phyloP scores from a whole-genome alignment of 2,797 vertebrate genomes.

The Scomberomorus guttatus region DNA sequence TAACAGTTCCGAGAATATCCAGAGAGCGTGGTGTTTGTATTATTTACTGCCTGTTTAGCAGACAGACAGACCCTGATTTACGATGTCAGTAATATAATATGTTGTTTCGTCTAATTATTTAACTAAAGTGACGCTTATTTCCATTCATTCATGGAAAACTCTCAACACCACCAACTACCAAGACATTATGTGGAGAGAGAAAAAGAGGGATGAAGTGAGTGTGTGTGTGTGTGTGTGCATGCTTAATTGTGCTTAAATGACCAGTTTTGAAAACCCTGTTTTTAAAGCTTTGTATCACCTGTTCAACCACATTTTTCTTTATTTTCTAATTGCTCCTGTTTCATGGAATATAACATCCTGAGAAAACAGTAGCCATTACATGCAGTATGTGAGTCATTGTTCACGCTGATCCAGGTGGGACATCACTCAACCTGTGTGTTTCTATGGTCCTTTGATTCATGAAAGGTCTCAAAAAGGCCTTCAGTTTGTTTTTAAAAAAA shows the following conservation, averaged over 20 bases:
- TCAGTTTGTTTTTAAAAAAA: neutral
- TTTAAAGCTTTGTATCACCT: neutral
- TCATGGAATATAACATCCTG: neutral
- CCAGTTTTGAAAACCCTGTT: rapidly evolving
- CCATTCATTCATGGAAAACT: no score
- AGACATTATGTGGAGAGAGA: no score
- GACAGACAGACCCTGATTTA: no score
- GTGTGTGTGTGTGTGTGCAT: neutral
- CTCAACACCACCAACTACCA: no score
- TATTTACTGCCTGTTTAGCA: no score
- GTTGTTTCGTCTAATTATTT: neutral
- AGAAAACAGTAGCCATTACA: neutral
- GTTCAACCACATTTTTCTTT: neutral
- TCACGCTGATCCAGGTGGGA: no score
- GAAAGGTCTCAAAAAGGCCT: neutral
- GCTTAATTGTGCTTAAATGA: neutral
- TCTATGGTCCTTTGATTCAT: neutral
- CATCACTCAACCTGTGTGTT: neutral
- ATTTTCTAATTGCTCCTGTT: neutral
- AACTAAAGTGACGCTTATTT: no score
- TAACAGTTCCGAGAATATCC: neutral
- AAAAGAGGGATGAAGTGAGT: no score
- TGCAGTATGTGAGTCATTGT: neutral
- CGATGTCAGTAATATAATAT: no score
- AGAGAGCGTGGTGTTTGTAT: neutral